Conservation (phyloP, 1,140 invertebrate genomes). For the Apis cerana region DNA sequence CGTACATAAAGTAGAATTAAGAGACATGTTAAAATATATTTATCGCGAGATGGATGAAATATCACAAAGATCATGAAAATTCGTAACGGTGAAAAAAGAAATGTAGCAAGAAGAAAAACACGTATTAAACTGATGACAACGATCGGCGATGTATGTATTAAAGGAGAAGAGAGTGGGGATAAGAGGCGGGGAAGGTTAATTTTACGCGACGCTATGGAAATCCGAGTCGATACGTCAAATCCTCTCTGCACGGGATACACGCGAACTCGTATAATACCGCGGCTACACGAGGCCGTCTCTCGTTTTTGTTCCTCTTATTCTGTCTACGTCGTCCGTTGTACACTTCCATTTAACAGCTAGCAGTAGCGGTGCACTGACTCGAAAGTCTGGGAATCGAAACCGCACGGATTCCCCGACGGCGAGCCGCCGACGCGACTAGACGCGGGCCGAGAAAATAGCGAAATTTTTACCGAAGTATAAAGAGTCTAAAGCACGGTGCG, state of each 20-base stretch:
- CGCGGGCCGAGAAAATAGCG: conserved; percentile 31
- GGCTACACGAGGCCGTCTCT: conserved; percentile 46
- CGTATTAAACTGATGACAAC: conserved; percentile 13
- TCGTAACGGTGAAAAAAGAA: background rate
- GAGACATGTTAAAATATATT: background rate
- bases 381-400: conserved; percentile 49
- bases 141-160: conserved; percentile 22
- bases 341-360: conserved; percentile 55
- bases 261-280: conserved; percentile 47
- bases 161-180: background rate
- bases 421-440: conserved; percentile 22
- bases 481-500: background rate
- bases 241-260: conserved; percentile 32
- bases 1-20: no score
- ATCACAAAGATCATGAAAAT: background rate
- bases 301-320: conserved; percentile 61
- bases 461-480: background rate
- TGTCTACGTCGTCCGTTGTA: conserved; percentile 60
- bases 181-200: conserved; percentile 19
- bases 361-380: conserved; percentile 50
- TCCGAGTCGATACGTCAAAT: conserved; percentile 55
- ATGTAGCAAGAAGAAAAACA: background rate
- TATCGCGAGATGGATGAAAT: background rate
- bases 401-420: conserved; percentile 39
- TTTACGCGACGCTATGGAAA: conserved; percentile 47